A percentile compares a stretch with the other conserved stretches of the same genome.
Conservation (phyloP, 1,140 invertebrate species). For the Ceratina calcarata region DNA sequence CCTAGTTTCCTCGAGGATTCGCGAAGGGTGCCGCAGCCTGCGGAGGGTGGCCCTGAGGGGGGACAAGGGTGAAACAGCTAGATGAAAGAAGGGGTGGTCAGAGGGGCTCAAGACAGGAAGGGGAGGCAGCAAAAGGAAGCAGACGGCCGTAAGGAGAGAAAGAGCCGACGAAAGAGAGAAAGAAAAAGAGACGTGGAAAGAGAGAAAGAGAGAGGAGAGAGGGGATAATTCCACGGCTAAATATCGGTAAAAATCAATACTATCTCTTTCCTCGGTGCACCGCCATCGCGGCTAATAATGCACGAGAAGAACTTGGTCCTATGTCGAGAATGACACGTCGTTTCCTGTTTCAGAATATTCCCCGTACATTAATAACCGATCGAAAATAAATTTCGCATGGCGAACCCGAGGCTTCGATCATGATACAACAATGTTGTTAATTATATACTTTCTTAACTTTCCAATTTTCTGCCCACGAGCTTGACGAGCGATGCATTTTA, state of each 20-base stretch:
- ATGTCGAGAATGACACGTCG: slow-evolving; percentile 23
- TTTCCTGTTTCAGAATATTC: slow-evolving; percentile 21
- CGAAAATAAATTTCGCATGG: background rate
- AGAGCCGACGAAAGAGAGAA: slow-evolving; percentile 53
- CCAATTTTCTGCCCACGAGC: slow-evolving; percentile 10
- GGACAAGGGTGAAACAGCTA: slow-evolving; percentile 51
- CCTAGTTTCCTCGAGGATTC: slow-evolving; percentile 55
- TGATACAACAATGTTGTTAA: background rate
- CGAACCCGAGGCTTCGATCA: background rate
- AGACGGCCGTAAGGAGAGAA: slow-evolving; percentile 51
- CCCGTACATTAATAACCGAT: background rate
- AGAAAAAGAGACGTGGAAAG: slow-evolving; percentile 50
- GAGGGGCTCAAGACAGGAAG: slow-evolving; percentile 44
- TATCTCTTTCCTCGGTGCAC: slow-evolving; percentile 73
- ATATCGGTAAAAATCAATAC: slow-evolving; percentile 80
- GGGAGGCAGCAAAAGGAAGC: slow-evolving; percentile 50
- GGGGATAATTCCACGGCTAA: slow-evolving; percentile 78
- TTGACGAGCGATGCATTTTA: slow-evolving; percentile 29
- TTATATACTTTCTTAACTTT: no score
- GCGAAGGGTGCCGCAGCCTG: slow-evolving; percentile 64
- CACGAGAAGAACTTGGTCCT: slow-evolving; percentile 51
- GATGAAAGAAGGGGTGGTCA: slow-evolving; percentile 38
- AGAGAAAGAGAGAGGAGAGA: slow-evolving; percentile 53
- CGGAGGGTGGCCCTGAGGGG: slow-evolving; percentile 66
- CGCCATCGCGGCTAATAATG: slow-evolving; percentile 70